Evolutionary conservation across 2,797 vertebrate species (phyloP), one percentile per base, ranked within the genome.

Genomic region (Telmatherina bonti): DNA sequence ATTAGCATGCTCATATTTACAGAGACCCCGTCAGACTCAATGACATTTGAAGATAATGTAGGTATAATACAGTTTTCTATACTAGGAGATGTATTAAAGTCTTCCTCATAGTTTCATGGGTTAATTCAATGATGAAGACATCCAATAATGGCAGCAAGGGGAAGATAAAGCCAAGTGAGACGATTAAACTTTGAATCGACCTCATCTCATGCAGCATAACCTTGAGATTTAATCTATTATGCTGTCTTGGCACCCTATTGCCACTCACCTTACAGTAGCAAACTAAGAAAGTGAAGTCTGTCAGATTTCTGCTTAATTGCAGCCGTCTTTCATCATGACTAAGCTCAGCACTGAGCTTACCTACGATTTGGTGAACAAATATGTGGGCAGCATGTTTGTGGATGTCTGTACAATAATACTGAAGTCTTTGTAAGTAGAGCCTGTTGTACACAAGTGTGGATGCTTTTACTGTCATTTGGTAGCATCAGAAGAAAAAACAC

Each of bases 271-370:
- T 35, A 62, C 51, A 64, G 70, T 29, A 58, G 76, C 81, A 81
- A 76, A 72, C 31, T 52, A 53, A 76, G 73, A 81, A 83, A 75
- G 66, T 41, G 47, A 74, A 73, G 64, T 70, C 74, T 65, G 70
- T 80, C 73, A 68, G 53, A 81, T 82, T 87, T 78, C 27, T 62
- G 49, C 67, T 59, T 85, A 89, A 89, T 87, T 87, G 70, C 70
- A 33, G 67, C 41, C 70, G 60, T 43, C 1, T 60, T 70, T 70
- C 20, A 53, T 84, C 86, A 88, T 70, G 80, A 69, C 63, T 47
- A 57, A 73, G 24, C 71, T 78, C 38, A 64, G 73, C 74, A 35
- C 72, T 22, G n/a, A n/a, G n/a, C n/a, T n/a, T n/a, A n/a, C n/a
- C n/a, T n/a, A n/a, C n/a, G n/a, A n/a, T n/a, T n/a, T n/a, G n/a